phyloP scores from a whole-genome alignment of 2,113 vertebrate species.

The Pterocles burchelli region DNA sequence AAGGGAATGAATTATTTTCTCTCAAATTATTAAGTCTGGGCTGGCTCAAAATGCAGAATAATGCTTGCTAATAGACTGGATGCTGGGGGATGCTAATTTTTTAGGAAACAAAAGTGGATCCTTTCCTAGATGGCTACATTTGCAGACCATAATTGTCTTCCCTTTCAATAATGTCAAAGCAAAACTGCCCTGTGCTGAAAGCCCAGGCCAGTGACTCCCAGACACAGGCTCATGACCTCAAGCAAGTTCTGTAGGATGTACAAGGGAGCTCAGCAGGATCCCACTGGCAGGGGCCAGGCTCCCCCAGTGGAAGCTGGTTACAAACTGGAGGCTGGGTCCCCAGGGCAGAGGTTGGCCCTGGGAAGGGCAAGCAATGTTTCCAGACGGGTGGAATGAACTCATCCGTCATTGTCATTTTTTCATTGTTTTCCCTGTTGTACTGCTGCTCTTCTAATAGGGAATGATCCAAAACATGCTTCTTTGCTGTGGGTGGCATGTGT shows the following conservation, averaged over 20 bases:
- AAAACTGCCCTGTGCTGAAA: background rate
- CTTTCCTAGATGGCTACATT: background rate
- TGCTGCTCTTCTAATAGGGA: background rate
- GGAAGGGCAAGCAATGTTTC: background rate
- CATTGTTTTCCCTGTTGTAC: background rate
- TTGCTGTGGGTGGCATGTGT: background rate
- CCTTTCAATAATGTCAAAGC: background rate
- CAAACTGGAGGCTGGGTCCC: background rate
- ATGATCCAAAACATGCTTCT: background rate
- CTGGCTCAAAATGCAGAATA: background rate
- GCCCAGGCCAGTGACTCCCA: background rate
- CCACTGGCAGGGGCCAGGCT: background rate
- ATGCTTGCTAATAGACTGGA: background rate
- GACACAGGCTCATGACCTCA: background rate
- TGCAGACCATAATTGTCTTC: background rate
- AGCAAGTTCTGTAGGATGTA: background rate
- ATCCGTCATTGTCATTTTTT: background rate
- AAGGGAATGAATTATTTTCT: background rate
- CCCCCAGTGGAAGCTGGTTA: background rate
- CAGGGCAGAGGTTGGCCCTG: background rate
- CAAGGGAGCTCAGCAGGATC: background rate
- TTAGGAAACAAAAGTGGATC: conserved; percentile 32
- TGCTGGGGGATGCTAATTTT: background rate
- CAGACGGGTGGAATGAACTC: background rate
- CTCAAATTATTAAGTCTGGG: background rate